These are phyloP conservation scores for Melipona beecheii DNA, from an alignment of 2,888 invertebrate genomes.

Conservation along the genomic window DNA sequence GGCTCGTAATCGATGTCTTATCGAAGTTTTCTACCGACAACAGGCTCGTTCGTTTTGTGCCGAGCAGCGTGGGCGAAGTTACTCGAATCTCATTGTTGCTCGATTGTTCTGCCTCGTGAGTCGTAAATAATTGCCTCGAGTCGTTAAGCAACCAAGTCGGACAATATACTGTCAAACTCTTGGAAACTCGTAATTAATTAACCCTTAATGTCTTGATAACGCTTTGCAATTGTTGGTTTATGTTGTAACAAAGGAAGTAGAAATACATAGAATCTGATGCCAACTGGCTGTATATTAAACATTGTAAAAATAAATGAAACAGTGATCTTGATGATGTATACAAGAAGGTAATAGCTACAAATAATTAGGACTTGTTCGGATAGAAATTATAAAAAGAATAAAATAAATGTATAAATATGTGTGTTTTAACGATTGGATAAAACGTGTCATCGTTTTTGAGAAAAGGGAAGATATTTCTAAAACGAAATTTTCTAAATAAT, in stretches of 20 bases:
- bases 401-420: not conserved
- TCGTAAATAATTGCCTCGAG: conserved; percentile 28
- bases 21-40: conserved; percentile 20
- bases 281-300: not conserved
- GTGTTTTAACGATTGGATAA: too few relatives aligned
- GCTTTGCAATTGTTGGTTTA: not conserved
- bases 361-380: not conserved
- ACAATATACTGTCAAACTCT: conserved; percentile 12
- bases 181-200: conserved; percentile 8
- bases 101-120: conserved; percentile 38
- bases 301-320: not conserved
- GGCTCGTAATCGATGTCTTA: conserved; percentile 21
- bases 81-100: conserved; percentile 32
- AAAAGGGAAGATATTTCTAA: too few relatives aligned
- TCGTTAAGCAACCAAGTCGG: conserved; percentile 21
- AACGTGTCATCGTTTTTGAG: too few relatives aligned
- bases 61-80: conserved; percentile 27
- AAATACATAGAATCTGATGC: not conserved
- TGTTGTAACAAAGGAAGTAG: not conserved
- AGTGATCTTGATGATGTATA: too few relatives aligned
- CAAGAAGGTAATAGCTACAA: not conserved
- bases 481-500: too few relatives aligned
- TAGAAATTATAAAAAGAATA: not conserved
- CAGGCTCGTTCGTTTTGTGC: conserved; percentile 21
- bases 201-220: not conserved